These are phyloP conservation scores for Tethea ocularis DNA, from an alignment of 2,888 invertebrate genomes.

Conservation along the genomic window DNA sequence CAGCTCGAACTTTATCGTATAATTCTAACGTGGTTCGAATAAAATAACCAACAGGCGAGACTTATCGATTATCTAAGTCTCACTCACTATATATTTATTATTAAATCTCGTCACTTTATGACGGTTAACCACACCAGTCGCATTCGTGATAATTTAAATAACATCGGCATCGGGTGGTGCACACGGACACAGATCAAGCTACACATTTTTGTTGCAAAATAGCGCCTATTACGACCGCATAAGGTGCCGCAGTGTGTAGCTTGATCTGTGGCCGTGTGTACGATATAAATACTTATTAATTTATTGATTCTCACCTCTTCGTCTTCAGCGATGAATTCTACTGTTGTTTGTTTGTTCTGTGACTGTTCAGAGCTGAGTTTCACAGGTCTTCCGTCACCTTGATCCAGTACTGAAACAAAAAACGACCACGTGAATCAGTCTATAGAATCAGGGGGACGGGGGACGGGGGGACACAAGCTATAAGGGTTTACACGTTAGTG, in stretches of 20 bases:
- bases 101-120: slow-evolving; percentile 12
- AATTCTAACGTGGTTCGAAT: slow-evolving; percentile 29
- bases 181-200: too few relatives aligned
- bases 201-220: too few relatives aligned
- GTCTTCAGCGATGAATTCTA: slow-evolving; percentile 72
- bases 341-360: slow-evolving; percentile 61
- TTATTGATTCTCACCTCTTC: slow-evolving; percentile 63
- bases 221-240: too few relatives aligned
- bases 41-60: slow-evolving; percentile 40
- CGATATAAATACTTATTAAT: background rate
- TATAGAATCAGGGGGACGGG: background rate
- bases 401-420: slow-evolving; percentile 77
- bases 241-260: too few relatives aligned
- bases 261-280: too few relatives aligned
- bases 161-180: background rate
- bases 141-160: slow-evolving; percentile 6
- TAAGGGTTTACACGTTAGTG: background rate
- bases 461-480: background rate
- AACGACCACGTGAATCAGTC: slow-evolving; percentile 7
- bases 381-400: slow-evolving; percentile 61
- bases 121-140: slow-evolving; percentile 18
- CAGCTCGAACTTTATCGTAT: slow-evolving; percentile 19
- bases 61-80: slow-evolving; percentile 47
- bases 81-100: slow-evolving; percentile 26
- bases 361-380: slow-evolving; percentile 61